Evolutionary conservation across 2,113 vertebrate species (phyloP).

Genomic region (Sciurus niger): DNA sequence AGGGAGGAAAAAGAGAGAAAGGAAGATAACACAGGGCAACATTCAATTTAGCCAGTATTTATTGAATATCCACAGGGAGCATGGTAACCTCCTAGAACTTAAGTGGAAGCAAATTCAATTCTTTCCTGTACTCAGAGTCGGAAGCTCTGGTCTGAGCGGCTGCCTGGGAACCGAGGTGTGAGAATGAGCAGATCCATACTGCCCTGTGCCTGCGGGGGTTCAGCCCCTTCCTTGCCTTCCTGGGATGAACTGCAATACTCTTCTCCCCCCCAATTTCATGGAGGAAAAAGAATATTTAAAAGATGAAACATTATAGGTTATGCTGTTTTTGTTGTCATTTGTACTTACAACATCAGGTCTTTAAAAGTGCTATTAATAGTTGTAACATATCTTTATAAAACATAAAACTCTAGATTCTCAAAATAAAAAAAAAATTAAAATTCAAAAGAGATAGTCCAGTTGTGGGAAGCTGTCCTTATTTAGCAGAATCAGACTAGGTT

Average conservation of each 20-base stretch:
- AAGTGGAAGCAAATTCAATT: conserved; percentile 77
- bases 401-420: conserved; percentile 1
- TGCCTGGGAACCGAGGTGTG: background rate
- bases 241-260: background rate
- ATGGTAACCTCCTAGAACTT: conserved; percentile 19
- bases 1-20: background rate
- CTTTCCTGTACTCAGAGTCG: background rate
- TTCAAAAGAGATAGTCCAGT: background rate
- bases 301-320: background rate
- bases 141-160: background rate
- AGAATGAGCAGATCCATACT: background rate
- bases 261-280: background rate
- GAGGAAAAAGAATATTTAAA: background rate
- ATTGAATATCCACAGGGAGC: conserved; percentile 27
- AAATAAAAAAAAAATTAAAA: conserved; percentile 6
- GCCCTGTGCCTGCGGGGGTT: no score
- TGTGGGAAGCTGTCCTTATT: no score
- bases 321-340: background rate
- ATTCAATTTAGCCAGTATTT: conserved; percentile 57
- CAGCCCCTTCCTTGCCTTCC: background rate
- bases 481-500: no score
- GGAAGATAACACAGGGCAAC: background rate
- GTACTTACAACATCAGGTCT: background rate
- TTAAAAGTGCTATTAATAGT: background rate
- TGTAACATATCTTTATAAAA: conserved; percentile 4